These are phyloP conservation scores for Leptobrachium leishanense DNA, from an alignment of 2,113 vertebrate genomes.

Conservation along the genomic window DNA sequence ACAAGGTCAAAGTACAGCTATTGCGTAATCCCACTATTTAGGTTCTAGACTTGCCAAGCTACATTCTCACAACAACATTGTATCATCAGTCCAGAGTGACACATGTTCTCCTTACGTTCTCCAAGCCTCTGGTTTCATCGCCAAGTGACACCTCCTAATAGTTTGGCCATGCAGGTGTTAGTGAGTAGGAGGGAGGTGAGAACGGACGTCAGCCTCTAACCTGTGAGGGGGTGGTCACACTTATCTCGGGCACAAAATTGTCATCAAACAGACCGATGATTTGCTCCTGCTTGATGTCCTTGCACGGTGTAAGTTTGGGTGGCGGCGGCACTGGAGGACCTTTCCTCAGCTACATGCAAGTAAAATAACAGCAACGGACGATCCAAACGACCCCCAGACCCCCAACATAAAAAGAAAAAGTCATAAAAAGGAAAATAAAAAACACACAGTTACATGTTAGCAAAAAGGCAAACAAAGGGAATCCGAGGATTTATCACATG, in stretches of 20 bases:
- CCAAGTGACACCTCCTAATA: conserved; percentile 53
- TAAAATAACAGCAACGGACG: conserved; percentile 53
- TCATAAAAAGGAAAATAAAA: conserved; percentile 51
- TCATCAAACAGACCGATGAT: conserved; percentile 96
- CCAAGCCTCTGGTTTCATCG: conserved; percentile 55
- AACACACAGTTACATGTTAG: conserved; percentile 71
- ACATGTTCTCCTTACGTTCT: too few relatives aligned
- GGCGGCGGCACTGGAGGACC: conserved; percentile 91
- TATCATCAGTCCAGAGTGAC: too few relatives aligned
- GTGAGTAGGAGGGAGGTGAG: conserved; percentile 51
- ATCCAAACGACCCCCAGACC: neutral
- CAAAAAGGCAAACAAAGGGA: conserved; percentile 48
- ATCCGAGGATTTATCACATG: conserved; percentile 10
- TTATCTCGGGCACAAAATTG: conserved; percentile 89
- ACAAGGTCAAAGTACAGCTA: too few relatives aligned
- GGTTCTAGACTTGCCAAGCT: too few relatives aligned
- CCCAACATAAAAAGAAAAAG: conserved; percentile 55
- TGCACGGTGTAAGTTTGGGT: conserved; percentile 93
- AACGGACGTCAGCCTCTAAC: conserved; percentile 72
- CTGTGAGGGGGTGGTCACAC: conserved; percentile 94
- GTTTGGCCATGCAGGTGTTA: conserved; percentile 32
- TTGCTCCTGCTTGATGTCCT: conserved; percentile 94
- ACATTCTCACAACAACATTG: too few relatives aligned
- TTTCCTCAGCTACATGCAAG: conserved; percentile 85
- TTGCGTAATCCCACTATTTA: too few relatives aligned